These are phyloP conservation scores for Cydia fagiglandana DNA, from an alignment of 1,140 invertebrate species.

Conservation along the genomic window DNA sequence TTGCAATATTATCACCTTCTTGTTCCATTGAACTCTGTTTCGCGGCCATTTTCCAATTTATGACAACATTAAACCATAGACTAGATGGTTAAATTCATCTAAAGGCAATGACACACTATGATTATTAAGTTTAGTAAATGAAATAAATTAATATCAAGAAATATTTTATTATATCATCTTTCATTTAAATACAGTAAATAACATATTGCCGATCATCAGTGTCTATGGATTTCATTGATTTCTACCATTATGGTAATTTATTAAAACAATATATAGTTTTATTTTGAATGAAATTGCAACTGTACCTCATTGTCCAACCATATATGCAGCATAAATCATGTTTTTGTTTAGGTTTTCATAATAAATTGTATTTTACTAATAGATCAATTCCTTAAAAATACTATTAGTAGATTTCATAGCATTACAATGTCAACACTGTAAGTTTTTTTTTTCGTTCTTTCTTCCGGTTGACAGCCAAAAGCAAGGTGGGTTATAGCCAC, in stretches of 20 bases:
- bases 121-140: no score
- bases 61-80: conserved; percentile 53
- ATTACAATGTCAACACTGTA: conserved; percentile 37
- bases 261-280: no score
- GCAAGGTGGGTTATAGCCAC: conserved; percentile 73
- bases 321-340: neutral
- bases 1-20: conserved; percentile 56
- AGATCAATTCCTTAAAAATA: no score
- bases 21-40: conserved; percentile 70
- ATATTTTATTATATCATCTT: neutral
- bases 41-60: conserved; percentile 76
- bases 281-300: no score
- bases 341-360: neutral
- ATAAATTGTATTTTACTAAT: neutral
- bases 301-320: no score
- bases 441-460: conserved; percentile 59
- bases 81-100: neutral
- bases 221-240: neutral
- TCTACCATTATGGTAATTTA: neutral
- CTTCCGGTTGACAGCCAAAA: conserved; percentile 72
- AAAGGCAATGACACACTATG: neutral
- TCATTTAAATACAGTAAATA: neutral
- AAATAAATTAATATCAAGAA: no score
- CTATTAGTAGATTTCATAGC: conserved; percentile 13
- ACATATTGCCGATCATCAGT: neutral